Evolutionary conservation across 1,140 invertebrate species (phyloP), one percentile per base, ranked within the genome.

Genomic region (Pogonognathellus flavescens): DNA sequence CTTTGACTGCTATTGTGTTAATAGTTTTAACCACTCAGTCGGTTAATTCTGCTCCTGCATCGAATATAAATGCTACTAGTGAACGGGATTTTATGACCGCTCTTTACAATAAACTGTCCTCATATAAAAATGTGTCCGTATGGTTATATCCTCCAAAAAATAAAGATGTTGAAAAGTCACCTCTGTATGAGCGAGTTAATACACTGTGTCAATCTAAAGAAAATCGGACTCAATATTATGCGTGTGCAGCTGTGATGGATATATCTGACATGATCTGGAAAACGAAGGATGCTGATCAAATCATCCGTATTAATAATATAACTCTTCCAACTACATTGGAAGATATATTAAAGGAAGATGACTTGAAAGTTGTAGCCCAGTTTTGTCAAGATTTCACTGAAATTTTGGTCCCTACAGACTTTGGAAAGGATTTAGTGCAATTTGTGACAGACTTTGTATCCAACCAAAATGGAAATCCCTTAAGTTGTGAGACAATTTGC

Each of bases 111-210:
- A 49, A 76, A n/a, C 70, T 49, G 0, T 20, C 41, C 0, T n/a
- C 11, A 76, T n/a, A n/a, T n/a, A 2, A 14, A 18, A 76, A 76
- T 50, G 5, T 7, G 0, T n/a, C 70, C 0, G 14, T 14, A 18
- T 76, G 70, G 70, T 14, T 76, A 18, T 76, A 41, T 18, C 70
- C 70, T 2, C 70, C 70, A 14, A 76, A 76, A 49, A 31, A 76
- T n/a, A 31, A 76, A 7, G 16, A 1, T n/a, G n/a, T 18, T 3
- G n/a, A 41, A 1, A 50, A 50, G 16, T 49, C 70, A 0, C 16
- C 14, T 10, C n/a, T 76, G 31, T 50, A 41, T 18, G 0, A 76
- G 2, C 31, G 49, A 49, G 70, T 76, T 1, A 31, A 76, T 50
- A n/a, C 8, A 9, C 25, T 6, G 1, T 76, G 70, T 49, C 25